phyloP scores from a whole-genome alignment of 2,113 vertebrate genomes.

The Tachysurus vachellii region DNA sequence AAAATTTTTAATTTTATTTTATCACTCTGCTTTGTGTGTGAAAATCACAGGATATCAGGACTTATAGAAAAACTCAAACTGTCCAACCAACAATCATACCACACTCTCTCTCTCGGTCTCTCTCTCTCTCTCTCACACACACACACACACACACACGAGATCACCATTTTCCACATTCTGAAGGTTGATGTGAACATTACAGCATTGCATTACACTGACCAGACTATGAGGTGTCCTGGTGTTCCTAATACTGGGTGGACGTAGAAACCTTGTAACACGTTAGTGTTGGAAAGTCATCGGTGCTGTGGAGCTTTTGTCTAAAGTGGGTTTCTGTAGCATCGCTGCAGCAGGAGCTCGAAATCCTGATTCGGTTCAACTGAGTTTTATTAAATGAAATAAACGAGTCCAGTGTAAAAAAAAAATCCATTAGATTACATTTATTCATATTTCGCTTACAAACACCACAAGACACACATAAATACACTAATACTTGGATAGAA shows the following conservation, averaged over 20 bases:
- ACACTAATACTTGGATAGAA: constrained; percentile 58
- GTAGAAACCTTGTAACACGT: not conserved
- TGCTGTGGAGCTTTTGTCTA: not conserved
- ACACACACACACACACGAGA: too few relatives aligned
- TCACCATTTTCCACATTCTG: too few relatives aligned
- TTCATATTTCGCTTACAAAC: constrained; percentile 34
- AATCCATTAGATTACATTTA: constrained; percentile 28
- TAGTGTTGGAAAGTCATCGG: not conserved
- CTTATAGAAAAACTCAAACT: too few relatives aligned
- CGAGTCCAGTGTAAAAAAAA: not conserved
- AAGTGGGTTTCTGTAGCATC: not conserved
- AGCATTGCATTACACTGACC: too few relatives aligned
- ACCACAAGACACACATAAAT: constrained; percentile 63
- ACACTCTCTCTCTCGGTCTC: too few relatives aligned
- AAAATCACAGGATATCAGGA: too few relatives aligned
- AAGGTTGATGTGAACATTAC: too few relatives aligned
- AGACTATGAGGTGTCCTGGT: not conserved
- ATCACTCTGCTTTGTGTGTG: too few relatives aligned
- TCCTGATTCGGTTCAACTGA: not conserved
- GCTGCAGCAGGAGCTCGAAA: not conserved
- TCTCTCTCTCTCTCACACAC: too few relatives aligned
- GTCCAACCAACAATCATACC: too few relatives aligned
- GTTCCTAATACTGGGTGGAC: not conserved
- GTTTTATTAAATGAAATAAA: not conserved
- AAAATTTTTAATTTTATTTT: too few relatives aligned